Evolutionary conservation across 2,113 vertebrate species (phyloP).

Genomic region (Nestor notabilis): DNA sequence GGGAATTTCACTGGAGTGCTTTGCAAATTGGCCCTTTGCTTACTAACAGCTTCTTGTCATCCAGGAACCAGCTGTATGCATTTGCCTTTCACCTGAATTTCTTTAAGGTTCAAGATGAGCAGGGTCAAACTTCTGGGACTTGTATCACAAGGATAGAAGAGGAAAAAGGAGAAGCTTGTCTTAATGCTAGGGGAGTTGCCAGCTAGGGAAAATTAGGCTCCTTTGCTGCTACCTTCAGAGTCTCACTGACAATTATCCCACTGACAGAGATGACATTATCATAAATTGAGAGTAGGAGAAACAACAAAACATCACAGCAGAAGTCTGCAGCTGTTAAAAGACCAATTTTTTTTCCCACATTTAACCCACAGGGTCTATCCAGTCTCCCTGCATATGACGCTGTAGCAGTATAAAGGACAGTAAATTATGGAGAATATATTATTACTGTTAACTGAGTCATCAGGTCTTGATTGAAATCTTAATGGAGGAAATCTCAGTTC

Average conservation of each 20-base stretch:
- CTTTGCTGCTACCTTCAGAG: neutral
- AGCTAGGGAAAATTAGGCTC: accelerated
- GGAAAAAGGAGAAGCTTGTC: neutral
- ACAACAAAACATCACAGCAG: neutral
- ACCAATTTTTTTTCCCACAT: neutral
- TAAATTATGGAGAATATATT: neutral
- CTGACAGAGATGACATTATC: neutral
- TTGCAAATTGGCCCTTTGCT: neutral
- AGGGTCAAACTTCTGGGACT: neutral
- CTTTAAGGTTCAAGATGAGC: neutral
- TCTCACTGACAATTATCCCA: neutral
- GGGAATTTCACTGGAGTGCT: neutral
- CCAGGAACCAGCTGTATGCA: neutral
- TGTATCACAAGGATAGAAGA: neutral
- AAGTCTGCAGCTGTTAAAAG: neutral
- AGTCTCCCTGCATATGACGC: neutral
- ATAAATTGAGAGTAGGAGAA: neutral
- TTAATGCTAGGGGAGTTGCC: neutral
- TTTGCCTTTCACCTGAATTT: neutral
- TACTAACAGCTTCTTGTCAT: neutral
- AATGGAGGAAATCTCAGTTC: neutral
- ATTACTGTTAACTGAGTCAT: neutral
- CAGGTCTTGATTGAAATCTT: neutral
- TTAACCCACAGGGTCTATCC: neutral
- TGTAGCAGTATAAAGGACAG: neutral